A percentile compares a stretch with the other conserved stretches of the same genome.
phyloP scores from a whole-genome alignment of 2,113 vertebrate species.

The Plecturocebus donacophilus region DNA sequence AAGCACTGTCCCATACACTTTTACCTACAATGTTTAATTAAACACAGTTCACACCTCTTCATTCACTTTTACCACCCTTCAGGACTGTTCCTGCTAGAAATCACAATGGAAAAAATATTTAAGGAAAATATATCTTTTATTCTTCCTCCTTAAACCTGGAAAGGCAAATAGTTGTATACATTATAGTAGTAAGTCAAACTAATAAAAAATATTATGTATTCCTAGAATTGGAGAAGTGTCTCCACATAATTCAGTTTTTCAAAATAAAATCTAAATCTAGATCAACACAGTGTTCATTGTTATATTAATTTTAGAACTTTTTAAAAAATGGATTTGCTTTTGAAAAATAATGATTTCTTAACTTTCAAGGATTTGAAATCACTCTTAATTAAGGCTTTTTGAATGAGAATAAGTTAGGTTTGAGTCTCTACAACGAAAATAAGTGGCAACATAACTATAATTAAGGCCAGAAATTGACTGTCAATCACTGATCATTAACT shows the following conservation, averaged over 20 bases:
- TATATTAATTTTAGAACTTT: background rate
- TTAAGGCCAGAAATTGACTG: background rate
- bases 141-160: background rate
- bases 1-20: background rate
- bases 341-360: background rate
- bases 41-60: slow-evolving; percentile 17
- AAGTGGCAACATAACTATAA: background rate
- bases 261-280: background rate
- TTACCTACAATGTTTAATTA: slow-evolving; percentile 54
- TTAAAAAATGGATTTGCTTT: background rate
- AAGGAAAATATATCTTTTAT: background rate
- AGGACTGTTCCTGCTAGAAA: background rate
- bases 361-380: background rate
- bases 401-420: background rate
- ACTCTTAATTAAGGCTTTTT: background rate
- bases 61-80: background rate
- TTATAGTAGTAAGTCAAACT: background rate
- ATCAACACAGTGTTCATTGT: background rate
- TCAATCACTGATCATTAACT: background rate
- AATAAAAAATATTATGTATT: background rate
- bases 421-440: background rate
- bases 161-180: background rate
- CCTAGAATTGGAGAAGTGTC: background rate
- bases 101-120: background rate
- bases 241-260: background rate